A percentile compares a stretch with the other conserved stretches of the same genome.
Evolutionary conservation across 1,140 invertebrate genomes (phyloP).

Genomic region (Caerostris darwini): DNA sequence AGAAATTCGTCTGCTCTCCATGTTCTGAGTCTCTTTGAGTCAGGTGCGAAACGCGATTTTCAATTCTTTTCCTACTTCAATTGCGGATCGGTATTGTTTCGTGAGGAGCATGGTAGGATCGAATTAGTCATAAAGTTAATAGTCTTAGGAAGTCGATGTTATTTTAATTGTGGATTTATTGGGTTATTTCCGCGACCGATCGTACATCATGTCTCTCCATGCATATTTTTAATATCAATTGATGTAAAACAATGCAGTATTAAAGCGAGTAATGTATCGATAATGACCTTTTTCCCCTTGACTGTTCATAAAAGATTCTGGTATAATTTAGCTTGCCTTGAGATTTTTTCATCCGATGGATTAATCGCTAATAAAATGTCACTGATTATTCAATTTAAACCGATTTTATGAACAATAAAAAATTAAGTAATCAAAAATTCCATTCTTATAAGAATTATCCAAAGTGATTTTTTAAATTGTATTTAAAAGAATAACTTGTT

Average conservation of each 20-base stretch:
- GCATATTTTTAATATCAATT: constrained; percentile 25
- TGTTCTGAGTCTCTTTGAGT: constrained; percentile 10
- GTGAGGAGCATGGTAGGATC: background rate
- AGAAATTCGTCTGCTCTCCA: background rate
- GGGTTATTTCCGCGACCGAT: background rate
- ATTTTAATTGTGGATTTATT: constrained; percentile 15
- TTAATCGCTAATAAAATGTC: background rate
- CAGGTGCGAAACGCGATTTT: constrained; percentile 18
- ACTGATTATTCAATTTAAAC: background rate
- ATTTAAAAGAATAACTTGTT: too few relatives aligned
- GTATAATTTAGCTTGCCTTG: background rate
- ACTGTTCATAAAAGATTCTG: constrained; percentile 7
- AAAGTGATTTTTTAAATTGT: too few relatives aligned
- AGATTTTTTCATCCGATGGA: background rate
- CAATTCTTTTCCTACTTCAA: constrained; percentile 35
- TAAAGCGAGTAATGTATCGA: background rate
- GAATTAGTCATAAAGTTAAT: background rate
- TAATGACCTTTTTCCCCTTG: constrained; percentile 31
- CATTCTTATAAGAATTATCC: too few relatives aligned
- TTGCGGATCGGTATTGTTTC: background rate
- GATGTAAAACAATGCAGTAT: constrained; percentile 18
- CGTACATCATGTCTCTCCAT: background rate
- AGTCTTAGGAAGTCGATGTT: constrained; percentile 10
- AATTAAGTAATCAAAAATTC: background rate
- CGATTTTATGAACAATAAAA: background rate